Evolutionary conservation across 1,140 invertebrate genomes (phyloP), one percentile per base, ranked within the genome.

Genomic region (Drosophila aff.): DNA sequence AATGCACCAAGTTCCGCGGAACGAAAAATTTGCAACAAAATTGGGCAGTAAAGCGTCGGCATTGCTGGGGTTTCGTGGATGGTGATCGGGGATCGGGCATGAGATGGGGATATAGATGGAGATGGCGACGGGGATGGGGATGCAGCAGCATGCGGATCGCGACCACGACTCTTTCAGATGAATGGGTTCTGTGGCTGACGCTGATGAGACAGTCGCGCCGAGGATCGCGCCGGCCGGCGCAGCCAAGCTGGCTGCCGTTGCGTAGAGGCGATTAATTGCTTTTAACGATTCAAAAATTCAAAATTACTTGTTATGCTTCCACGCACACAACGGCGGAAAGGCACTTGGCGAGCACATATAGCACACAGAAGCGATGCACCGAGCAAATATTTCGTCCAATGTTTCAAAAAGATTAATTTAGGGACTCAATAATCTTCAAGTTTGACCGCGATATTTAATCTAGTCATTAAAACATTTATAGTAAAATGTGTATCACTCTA

Each of bases 221-320:
- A 68, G 36, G 46, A 68, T 38, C 46, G 49, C 23, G 52, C 52
- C 52, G 63, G 40, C 31, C 36, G 38, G 16, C 38, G 71, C 73
- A 86, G 82, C 83, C 84, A 89, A 77, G 80, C 86, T 86, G 83
- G 83, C 83, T 89, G 84, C 76, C 81, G 84, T 82, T 87, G 83
- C 77, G 84, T 87, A 85, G 85, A 82, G 79, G 85, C 85, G 89
- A 87, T 89, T 89, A 89, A 89, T 89, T 90, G 85, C 86, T 91
- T 89, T 89, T 89, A 91, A 91, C 85, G 85, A 89, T 89, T 91
- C 86, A 90, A 89, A 89, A 89, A 85, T 84, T 90, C 86, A 89
- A 89, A 89, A 89, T 85, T 90, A 89, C 81, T 76, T 87, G 81
- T 91, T 90, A 91, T 89, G 78, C 81, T 79, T 67, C 55, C 60